Evolutionary conservation across 2,797 vertebrate genomes (phyloP), one percentile per base, ranked within the genome.

Genomic region (Bradypodion ventrale): DNA sequence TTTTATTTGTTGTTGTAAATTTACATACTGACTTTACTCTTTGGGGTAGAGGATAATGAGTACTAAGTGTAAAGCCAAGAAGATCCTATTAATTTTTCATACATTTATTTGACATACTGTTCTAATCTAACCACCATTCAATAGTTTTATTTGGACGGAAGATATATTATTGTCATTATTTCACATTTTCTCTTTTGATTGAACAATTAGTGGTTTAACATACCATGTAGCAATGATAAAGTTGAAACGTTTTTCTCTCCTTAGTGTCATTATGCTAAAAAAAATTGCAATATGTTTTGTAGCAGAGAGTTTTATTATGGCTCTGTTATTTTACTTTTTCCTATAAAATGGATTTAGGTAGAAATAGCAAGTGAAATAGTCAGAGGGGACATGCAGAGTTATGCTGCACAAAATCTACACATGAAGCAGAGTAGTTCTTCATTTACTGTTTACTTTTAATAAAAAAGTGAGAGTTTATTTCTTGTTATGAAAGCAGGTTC

Each of bases 371-470:
- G 10, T 32, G 35, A 35, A 15, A 88, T 35, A 80, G 80, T 7
- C 81, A 44, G 56, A 85, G 60, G 40, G n/a, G 77, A 77, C 59
- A 27, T 32, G 70, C 42, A 19, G 4, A 70, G 25, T 0, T 25
- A 80, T 46, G 69, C 12, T 63, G 37, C 59, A 59, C 60, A 82
- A 68, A 75, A 70, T 85, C 80, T 82, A 73, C 62, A 89, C 75
- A 75, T 46, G 27, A 75, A 78, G 16, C 6, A 68, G 56, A 7
- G 27, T 65, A 80, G 44, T 59, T 77, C 46, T 80, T 78, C 60
- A 23, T 78, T 32, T 80, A 37, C 80, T 21, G 6, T 73, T 73
- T 46, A 7, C 21, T 25, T 21, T 15, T 70, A 46, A 16, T 12
- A 49, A 49, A n/a, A 49, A n/a, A n/a, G 42, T 27, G 27, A 52